Base-by-base conservation (phyloP, 2,113 vertebrate genomes). In the Ageneiosus marmoratus region DNA sequence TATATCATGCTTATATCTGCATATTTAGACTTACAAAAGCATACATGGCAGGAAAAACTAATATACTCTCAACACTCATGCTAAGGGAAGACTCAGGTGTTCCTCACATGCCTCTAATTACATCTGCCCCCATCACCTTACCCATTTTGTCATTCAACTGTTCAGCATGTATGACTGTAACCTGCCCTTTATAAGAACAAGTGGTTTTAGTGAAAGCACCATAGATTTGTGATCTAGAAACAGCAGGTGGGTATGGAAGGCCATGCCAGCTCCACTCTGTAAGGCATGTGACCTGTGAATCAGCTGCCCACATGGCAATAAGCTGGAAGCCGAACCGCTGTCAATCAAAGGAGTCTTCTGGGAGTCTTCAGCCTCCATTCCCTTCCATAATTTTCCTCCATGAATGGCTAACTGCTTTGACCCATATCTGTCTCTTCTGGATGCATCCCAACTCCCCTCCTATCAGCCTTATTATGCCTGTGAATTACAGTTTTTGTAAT, bases 351-450 rank as follows among this genome's bases (percentile, higher is more conserved):
- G 20, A 29, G 24, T 84, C 85, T 84, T 81, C 44, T 76, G 89
- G 87, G 86, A 89, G 50, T 13, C 50, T 58, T 86, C 63, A 77
- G 83, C 83, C 89, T 87, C 86, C 44, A 22, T 44, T 34, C 34
- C 48, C 88, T 65, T 63, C 50, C 60, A 77, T 82, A 56, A 53
- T 82, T 84, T 83, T 58, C 80, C 82, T 87, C 37, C 74, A 85
- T 90, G 91, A 90, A 90, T 84, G 82, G 87, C 78, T 88, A 86
- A 88, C 88, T 79, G 87, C 84, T 91, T 89, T 93, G 91, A 93
- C 92, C 92, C 92, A 92, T 92, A 93, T 92, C 90, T 91, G 90
- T 91, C 92, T 87, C 86, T 84, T 88, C 88, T 91, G 90, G 91
- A 93, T 75, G 86, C 86, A 81, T 92, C 89, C 91, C 93, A 91